Percentiles rank a stretch among this genome's conserved stretches.
Conservation (phyloP, 2,113 vertebrate species). For the Synchiropus splendidus region DNA sequence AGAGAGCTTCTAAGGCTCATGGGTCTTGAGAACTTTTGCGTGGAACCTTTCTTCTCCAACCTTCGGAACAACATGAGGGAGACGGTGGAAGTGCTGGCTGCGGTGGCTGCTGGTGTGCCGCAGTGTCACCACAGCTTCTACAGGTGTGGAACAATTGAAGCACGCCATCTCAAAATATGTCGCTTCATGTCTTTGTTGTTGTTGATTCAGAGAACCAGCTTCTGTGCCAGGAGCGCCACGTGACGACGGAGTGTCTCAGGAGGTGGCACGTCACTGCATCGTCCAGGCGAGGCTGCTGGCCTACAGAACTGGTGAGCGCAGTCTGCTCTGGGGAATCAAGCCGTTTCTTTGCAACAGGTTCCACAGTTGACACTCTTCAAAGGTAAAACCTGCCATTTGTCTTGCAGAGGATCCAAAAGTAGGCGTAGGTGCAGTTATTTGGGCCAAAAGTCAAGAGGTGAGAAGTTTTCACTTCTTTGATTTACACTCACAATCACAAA, state of each 20-base stretch:
- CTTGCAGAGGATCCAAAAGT: constrained; percentile 93
- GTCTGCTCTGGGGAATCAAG: background rate
- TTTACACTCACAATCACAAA: background rate
- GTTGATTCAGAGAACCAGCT: background rate
- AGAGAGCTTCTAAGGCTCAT: constrained; percentile 74
- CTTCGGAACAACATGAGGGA: constrained; percentile 88
- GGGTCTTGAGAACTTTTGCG: constrained; percentile 82
- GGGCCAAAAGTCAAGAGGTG: constrained; percentile 82
- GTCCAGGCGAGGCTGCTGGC: constrained; percentile 81
- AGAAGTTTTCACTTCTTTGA: constrained; percentile 61
- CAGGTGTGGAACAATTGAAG: constrained; percentile 26
- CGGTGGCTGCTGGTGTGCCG: constrained; percentile 79
- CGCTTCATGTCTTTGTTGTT: background rate
- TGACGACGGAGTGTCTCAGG: constrained; percentile 67
- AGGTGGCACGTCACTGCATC: constrained; percentile 82
- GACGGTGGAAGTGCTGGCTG: constrained; percentile 76
- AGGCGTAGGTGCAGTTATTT: constrained; percentile 90
- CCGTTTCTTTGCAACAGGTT: background rate
- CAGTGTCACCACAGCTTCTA: constrained; percentile 71
- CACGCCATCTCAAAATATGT: background rate
- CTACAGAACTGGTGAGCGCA: constrained; percentile 77
- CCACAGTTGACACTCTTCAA: background rate
- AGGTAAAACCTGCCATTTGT: constrained; percentile 2
- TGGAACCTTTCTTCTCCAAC: constrained; percentile 82
- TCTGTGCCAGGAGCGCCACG: background rate